Percentiles rank a stretch among this genome's conserved stretches.
Conservation (phyloP, 92 coral and sea anemone species). For the Heteractis magnifica region DNA sequence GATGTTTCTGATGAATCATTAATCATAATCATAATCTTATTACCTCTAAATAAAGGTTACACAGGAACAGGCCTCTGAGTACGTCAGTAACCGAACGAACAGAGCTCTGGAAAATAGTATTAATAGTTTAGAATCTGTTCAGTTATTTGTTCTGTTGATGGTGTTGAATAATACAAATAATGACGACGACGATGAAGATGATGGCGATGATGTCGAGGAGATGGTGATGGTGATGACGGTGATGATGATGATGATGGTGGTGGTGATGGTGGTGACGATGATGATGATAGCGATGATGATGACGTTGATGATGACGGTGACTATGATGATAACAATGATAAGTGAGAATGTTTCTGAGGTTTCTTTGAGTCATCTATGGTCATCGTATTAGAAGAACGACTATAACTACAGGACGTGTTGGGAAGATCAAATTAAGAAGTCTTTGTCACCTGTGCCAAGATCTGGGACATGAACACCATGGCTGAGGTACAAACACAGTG, state of each 20-base stretch:
- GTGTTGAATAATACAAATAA: not conserved
- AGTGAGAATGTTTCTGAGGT: no score
- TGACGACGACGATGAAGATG: not conserved
- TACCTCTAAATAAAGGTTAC: slow-evolving; percentile 77
- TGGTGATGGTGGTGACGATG: no score
- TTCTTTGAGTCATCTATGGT: no score
- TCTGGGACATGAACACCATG: slow-evolving; percentile 73
- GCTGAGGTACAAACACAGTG: slow-evolving; percentile 94
- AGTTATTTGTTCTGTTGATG: not conserved
- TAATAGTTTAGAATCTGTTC: not conserved
- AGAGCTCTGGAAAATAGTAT: slow-evolving; percentile 50
- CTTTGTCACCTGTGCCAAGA: slow-evolving; percentile 71
- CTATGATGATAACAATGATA: no score
- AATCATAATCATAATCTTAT: not conserved
- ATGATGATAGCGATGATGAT: no score
- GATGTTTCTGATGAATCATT: no score
- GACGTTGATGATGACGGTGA: no score
- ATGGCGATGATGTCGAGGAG: not conserved
- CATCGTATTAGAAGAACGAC: no score
- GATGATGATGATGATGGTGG: no score
- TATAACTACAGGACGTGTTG: no score
- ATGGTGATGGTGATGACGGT: not conserved
- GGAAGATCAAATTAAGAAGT: no score
- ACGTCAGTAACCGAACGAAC: slow-evolving; percentile 72
- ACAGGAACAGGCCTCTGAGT: slow-evolving; percentile 70